Percentiles rank a stretch among this genome's conserved stretches.
phyloP scores from a whole-genome alignment of 2,888 invertebrate genomes.

The Agrotis ipsilon region DNA sequence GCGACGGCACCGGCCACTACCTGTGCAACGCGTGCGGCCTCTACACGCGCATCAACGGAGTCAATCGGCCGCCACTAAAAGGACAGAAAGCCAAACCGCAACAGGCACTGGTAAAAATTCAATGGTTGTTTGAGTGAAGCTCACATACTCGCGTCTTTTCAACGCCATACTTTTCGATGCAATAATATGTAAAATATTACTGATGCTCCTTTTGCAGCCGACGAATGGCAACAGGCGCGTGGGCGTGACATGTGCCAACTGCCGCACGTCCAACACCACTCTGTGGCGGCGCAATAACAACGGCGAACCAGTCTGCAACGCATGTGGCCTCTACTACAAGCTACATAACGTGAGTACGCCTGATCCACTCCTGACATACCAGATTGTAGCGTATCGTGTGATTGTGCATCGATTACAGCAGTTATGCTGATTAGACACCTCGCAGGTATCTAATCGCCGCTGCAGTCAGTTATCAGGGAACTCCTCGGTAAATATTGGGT shows the following conservation, averaged over 20 bases:
- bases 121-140: neutral
- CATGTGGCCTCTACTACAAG: constrained; percentile 99
- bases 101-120: constrained; percentile 85
- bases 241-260: constrained; percentile 98
- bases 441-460: constrained; percentile 86
- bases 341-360: constrained; percentile 93
- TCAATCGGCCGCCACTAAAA: constrained; percentile 94
- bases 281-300: constrained; percentile 98
- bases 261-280: constrained; percentile 97
- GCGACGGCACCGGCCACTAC: constrained; percentile 99
- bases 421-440: constrained; percentile 65
- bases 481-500: constrained; percentile 90
- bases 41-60: constrained; percentile 94
- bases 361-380: constrained; percentile 21
- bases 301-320: constrained; percentile 99
- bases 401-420: constrained; percentile 75
- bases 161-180: neutral
- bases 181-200: constrained; percentile 20
- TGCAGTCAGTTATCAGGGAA: constrained; percentile 88
- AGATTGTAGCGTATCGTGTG: constrained; percentile 59
- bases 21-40: constrained; percentile 99
- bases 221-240: constrained; percentile 92
- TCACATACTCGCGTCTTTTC: neutral
- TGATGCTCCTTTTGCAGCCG: constrained; percentile 75
- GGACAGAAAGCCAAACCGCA: constrained; percentile 93